phyloP scores from a whole-genome alignment of 2,888 invertebrate species.

The Metopia argyrocephala region DNA sequence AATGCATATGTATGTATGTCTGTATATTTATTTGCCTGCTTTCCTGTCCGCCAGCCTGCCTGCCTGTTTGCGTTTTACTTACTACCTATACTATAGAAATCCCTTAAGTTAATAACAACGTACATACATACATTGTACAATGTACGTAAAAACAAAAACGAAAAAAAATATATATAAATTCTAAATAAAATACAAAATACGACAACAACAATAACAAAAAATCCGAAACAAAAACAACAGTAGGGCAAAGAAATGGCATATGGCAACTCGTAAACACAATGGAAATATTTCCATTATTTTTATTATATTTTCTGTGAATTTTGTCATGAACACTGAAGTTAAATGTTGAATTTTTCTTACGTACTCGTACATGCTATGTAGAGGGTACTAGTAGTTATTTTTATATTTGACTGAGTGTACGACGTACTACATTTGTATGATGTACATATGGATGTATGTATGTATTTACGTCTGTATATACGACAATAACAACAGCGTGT shows the following conservation, averaged over 20 bases:
- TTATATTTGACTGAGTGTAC: constrained; percentile 28
- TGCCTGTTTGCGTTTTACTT: constrained; percentile 7
- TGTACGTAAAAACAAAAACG: constrained; percentile 1
- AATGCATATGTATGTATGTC: no score
- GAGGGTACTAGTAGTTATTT: constrained; percentile 17
- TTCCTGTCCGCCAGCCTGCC: constrained; percentile 13
- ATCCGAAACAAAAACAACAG: constrained; percentile 28
- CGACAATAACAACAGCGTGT: neutral
- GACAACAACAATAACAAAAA: constrained; percentile 26
- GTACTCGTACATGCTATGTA: constrained; percentile 27
- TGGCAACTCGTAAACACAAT: constrained; percentile 63
- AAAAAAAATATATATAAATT: constrained; percentile 40
- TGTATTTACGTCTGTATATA: no score
- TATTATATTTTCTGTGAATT: constrained; percentile 52
- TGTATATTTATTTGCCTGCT: constrained; percentile 21
- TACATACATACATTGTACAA: no score
- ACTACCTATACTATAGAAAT: constrained; percentile 46
- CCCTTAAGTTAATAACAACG: constrained; percentile 29
- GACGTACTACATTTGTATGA: neutral
- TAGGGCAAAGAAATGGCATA: constrained; percentile 56
- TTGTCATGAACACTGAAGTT: constrained; percentile 26
- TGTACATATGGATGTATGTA: constrained; percentile 1
- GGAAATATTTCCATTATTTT: constrained; percentile 55
- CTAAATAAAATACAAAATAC: constrained; percentile 49
- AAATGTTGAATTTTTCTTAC: constrained; percentile 47